These are phyloP conservation scores for Sorex maritimensis DNA, from an alignment of 2,797 vertebrate genomes.

Conservation along the genomic window DNA sequence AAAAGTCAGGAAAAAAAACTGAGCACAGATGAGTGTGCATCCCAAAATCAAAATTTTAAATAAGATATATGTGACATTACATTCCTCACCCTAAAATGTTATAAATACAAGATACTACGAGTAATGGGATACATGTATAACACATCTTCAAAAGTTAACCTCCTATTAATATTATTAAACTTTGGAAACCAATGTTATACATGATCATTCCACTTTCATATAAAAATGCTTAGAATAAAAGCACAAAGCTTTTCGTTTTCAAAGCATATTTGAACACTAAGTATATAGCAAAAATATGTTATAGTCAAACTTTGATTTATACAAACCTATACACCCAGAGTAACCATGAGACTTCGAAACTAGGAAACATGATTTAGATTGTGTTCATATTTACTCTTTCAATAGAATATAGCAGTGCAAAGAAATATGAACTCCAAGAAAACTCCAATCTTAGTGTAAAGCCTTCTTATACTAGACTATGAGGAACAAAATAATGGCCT, in stretches of 20 bases:
- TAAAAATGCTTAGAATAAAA: background rate
- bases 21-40: background rate
- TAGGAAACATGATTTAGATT: background rate
- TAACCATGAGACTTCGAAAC: background rate
- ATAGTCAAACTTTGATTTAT: background rate
- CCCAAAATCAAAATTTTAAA: background rate
- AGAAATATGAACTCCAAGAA: background rate
- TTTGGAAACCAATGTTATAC: conserved; percentile 6
- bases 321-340: background rate
- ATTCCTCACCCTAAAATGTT: background rate
- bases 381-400: conserved; percentile 1
- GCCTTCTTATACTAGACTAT: background rate
- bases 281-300: background rate
- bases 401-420: background rate
- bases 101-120: background rate
- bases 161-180: background rate
- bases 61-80: background rate
- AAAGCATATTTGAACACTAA: background rate
- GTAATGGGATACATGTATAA: background rate
- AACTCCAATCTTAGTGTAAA: background rate
- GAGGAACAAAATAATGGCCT: background rate
- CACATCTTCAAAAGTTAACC: background rate
- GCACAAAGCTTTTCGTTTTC: background rate
- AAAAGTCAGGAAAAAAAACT: too few species aligned
- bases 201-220: background rate